Base-by-base conservation (phyloP, 2,888 invertebrate genomes). In the Cephus rjabovi region DNA sequence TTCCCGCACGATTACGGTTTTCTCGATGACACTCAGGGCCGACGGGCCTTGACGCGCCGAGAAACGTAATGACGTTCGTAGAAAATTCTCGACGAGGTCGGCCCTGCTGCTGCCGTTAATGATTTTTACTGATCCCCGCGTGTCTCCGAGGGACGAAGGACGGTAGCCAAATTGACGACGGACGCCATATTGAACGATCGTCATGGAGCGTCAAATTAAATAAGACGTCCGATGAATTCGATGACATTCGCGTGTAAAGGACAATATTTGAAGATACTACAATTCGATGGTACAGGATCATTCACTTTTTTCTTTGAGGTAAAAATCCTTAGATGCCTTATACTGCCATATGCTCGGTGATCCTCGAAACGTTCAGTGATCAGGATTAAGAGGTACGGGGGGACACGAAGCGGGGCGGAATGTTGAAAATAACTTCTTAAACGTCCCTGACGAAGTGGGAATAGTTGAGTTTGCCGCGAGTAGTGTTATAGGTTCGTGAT, bases 381-480 rank as follows among this genome's bases (percentile, higher is more conserved):
- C 23, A 15, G 56, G 56, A 56, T 23, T 23, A 23, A 56, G 23
- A 23, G 56, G 23, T 1, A 56, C 23, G 56, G 23, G 23, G 56
- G 37, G 81, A 23, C 75, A 76, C 79, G 75, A 80, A 79, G 78
- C 79, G 81, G 83, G 82, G 81, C 84, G 75, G 83, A 81, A 83
- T 79, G 88, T 89, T 90, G 87, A 88, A 90, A 90, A 90, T 90
- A 90, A 90, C 87, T 87, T 86, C 86, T 88, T 83, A 83, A 88
- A 87, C 87, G 90, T 87, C 90, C 90, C 90, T 90, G 90, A 90
- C 87, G 86, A 88, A 86, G 85, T 88, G 87, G 86, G 86, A 89
- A 89, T 85, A 15, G 86, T 88, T 87, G 87, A 88, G 86, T 88
- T 87, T 84, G 86, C 86, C 87, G 87, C 84, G 87, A 87, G 88